Conservation (phyloP, 2,113 vertebrate genomes). For the pig (Sus scrofa) region DNA sequence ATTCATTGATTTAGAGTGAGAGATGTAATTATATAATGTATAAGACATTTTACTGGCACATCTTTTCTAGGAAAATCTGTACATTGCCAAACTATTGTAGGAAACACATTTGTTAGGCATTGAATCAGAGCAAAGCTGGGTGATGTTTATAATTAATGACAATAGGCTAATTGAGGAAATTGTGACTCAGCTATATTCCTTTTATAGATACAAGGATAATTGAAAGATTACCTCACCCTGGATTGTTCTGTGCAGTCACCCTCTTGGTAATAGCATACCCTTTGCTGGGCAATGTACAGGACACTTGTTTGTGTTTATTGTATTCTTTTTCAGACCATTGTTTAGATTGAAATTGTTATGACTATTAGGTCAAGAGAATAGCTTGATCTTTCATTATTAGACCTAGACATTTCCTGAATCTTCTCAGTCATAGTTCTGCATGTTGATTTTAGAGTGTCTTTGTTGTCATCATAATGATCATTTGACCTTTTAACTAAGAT, state of each 20-base stretch:
- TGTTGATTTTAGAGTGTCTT: background rate
- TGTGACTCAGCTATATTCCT: background rate
- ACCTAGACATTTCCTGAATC: background rate
- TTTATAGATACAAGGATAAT: background rate
- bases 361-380: background rate
- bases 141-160: background rate
- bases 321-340: background rate
- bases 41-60: background rate
- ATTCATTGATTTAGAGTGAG: background rate
- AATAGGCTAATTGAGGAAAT: background rate
- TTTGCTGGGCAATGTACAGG: background rate
- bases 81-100: background rate
- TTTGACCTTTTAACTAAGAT: background rate
- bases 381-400: slow-evolving; percentile 6
- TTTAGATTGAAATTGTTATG: background rate
- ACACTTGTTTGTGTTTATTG: background rate
- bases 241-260: background rate
- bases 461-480: background rate
- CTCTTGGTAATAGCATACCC: background rate
- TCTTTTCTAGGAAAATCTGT: slow-evolving; percentile 7
- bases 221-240: background rate
- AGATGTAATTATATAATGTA: background rate
- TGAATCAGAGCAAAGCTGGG: background rate
- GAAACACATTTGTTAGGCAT: background rate
- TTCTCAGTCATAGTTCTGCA: background rate